A percentile compares a stretch with the other conserved stretches of the same genome.
phyloP scores from a whole-genome alignment of 2,797 vertebrate species.

The Eupleurogrammus muticus region DNA sequence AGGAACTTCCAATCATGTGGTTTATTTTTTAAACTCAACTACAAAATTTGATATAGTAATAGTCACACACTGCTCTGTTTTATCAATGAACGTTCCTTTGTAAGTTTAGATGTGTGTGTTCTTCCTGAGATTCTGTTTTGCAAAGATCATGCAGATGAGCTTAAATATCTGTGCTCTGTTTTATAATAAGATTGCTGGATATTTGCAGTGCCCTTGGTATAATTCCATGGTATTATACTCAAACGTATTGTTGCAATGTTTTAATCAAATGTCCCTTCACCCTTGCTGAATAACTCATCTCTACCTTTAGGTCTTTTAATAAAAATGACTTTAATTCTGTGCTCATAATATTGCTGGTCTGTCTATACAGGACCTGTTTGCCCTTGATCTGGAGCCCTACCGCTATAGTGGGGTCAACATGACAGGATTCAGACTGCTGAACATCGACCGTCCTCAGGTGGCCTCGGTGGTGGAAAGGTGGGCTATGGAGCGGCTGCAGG shows the following conservation, averaged over 20 bases:
- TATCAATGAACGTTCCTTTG: constrained; percentile 39
- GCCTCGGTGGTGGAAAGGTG: constrained; percentile 92
- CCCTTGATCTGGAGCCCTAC: constrained; percentile 95
- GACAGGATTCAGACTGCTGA: constrained; percentile 97
- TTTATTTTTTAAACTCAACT: constrained; percentile 9
- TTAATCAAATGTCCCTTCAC: constrained; percentile 51
- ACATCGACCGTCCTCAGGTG: constrained; percentile 90
- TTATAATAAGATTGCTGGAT: constrained; percentile 58
- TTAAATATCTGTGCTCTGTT: constrained; percentile 59
- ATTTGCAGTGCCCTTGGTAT: constrained; percentile 50
- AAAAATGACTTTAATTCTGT: constrained; percentile 6
- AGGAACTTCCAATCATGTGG: constrained; percentile 1
- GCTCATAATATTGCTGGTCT: not conserved
- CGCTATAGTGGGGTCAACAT: constrained; percentile 98
- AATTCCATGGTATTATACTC: constrained; percentile 37
- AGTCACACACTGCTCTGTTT: constrained; percentile 12
- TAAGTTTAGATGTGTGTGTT: constrained; percentile 14
- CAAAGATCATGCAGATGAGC: constrained; percentile 54
- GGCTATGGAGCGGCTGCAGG: constrained; percentile 96
- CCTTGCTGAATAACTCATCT: constrained; percentile 28
- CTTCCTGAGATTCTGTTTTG: constrained; percentile 34
- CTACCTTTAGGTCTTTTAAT: constrained; percentile 1
- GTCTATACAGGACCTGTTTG: constrained; percentile 90
- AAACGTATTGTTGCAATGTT: constrained; percentile 26
- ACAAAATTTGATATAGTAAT: constrained; percentile 4